Conservation (phyloP, 2,113 vertebrate genomes). For the Oenanthe oenanthe region DNA sequence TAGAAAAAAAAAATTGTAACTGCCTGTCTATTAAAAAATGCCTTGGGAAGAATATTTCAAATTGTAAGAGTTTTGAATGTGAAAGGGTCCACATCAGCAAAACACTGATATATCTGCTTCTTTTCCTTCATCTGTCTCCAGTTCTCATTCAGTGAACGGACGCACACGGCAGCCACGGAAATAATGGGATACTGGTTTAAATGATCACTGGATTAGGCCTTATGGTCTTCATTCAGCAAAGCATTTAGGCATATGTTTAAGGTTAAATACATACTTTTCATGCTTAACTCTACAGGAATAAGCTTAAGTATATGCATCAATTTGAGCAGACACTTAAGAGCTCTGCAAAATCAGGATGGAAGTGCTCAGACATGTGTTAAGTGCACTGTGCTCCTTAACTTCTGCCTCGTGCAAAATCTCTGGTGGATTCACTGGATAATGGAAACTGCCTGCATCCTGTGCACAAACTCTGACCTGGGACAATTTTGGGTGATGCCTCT, state of each 20-base stretch:
- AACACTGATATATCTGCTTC: background rate
- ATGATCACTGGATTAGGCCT: slow-evolving; percentile 64
- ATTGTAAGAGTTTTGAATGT: background rate
- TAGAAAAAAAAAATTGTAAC: background rate
- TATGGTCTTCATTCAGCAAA: slow-evolving; percentile 70
- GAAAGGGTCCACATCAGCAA: background rate
- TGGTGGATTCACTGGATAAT: background rate
- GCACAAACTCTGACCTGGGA: background rate
- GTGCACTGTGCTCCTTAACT: background rate
- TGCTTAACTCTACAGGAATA: slow-evolving; percentile 63
- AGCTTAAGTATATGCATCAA: slow-evolving; percentile 68
- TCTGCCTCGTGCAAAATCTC: slow-evolving; percentile 17
- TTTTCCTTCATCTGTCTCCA: background rate
- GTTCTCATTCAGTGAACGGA: rapidly evolving
- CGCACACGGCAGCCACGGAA: background rate
- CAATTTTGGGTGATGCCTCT: background rate
- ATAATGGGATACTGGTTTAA: slow-evolving; percentile 59
- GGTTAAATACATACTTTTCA: slow-evolving; percentile 66
- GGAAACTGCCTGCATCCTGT: background rate
- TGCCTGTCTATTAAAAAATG: background rate
- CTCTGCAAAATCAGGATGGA: slow-evolving; percentile 63
- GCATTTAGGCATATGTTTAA: slow-evolving; percentile 70
- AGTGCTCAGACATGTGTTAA: slow-evolving; percentile 58
- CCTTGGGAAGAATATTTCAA: background rate
- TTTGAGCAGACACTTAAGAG: slow-evolving; percentile 66